Conservation (phyloP, 2,797 vertebrate species). For the Lepidocolaptes lacrymiger region DNA sequence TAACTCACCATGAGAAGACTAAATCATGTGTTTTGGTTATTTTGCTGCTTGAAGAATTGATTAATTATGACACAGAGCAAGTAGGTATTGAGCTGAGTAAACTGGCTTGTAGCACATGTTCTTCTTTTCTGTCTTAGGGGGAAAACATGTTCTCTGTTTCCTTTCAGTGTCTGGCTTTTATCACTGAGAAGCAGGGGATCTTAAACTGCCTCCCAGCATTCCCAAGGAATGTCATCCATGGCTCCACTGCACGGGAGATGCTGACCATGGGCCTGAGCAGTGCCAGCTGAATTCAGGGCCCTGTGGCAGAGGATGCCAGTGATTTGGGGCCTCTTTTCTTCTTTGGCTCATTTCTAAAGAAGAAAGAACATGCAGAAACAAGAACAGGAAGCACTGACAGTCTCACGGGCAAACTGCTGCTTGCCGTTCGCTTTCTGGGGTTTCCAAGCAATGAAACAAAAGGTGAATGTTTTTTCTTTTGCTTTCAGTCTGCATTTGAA, state of each 20-base stretch:
- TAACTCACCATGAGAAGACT: neutral
- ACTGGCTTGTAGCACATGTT: neutral
- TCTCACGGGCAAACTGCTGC: neutral
- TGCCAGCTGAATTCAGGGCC: neutral
- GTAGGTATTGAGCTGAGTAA: neutral
- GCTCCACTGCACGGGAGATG: neutral
- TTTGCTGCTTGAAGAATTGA: neutral
- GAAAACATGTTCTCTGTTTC: neutral
- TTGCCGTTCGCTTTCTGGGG: neutral
- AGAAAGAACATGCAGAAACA: neutral
- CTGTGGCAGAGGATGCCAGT: neutral
- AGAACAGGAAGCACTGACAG: neutral
- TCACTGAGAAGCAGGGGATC: neutral
- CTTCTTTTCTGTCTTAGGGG: neutral
- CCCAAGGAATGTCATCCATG: neutral
- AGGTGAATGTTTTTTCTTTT: neutral
- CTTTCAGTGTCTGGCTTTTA: neutral
- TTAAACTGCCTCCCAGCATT: neutral
- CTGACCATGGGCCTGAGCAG: neutral
- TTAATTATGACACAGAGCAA: neutral
- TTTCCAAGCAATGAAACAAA: slow-evolving; percentile 5
- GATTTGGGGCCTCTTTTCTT: neutral
- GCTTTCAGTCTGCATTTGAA: neutral
- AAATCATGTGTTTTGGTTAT: neutral
- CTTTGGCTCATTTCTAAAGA: neutral